Conservation (phyloP, 2,113 vertebrate species). For the Heterotis niloticus region DNA sequence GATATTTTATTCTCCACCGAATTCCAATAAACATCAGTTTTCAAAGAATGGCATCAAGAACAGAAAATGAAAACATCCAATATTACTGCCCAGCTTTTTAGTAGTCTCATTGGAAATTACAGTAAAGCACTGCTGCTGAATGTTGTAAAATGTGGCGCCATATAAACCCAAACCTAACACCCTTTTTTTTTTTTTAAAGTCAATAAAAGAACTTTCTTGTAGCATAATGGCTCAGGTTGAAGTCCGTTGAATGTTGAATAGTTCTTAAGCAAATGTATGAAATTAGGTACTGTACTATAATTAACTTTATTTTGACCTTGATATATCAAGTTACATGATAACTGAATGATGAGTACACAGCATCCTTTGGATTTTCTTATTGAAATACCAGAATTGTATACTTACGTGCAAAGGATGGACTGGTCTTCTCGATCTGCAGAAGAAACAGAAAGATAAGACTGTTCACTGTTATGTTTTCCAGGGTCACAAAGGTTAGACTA, state of each 20-base stretch:
- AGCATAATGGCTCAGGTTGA: background rate
- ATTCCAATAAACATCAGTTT: background rate
- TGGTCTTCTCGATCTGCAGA: conserved; percentile 90
- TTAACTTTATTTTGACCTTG: background rate
- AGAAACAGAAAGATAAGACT: conserved; percentile 39
- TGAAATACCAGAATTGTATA: conserved; percentile 36
- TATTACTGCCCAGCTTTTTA: background rate
- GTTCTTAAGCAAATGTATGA: background rate
- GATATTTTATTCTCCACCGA: background rate
- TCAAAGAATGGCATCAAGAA: background rate
- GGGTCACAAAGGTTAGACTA: too few species aligned
- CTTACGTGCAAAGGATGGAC: conserved; percentile 97
- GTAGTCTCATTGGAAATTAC: too few species aligned
- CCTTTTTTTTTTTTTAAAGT: conserved; percentile 43
- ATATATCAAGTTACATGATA: background rate
- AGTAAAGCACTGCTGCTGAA: background rate
- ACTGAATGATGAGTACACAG: background rate
- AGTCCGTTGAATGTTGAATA: background rate
- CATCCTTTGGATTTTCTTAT: background rate
- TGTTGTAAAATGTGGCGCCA: background rate
- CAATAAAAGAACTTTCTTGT: background rate
- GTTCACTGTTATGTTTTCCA: conserved; percentile 3
- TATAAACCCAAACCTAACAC: conserved; percentile 7
- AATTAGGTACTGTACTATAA: background rate
- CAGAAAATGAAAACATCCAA: background rate